These are phyloP conservation scores for Cristatella mucedo DNA, from an alignment of 2,888 invertebrate genomes.

Conservation along the genomic window DNA sequence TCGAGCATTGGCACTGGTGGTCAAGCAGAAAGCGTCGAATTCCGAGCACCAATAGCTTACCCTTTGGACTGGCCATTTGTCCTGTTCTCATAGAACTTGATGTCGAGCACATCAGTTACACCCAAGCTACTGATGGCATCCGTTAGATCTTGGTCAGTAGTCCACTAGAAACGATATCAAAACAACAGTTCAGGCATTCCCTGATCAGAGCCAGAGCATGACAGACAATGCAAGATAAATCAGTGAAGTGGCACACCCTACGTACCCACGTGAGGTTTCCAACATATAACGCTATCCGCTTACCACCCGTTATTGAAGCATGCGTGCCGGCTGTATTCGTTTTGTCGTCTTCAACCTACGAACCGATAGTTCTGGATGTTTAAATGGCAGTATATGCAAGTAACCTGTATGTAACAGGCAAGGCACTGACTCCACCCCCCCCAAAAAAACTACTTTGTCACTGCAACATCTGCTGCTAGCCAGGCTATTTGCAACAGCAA, in stretches of 20 bases:
- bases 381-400: too few relatives aligned
- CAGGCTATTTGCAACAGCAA: too few relatives aligned
- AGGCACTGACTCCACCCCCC: too few relatives aligned
- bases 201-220: too few relatives aligned
- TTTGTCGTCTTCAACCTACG: not conserved
- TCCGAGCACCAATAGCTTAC: too few relatives aligned
- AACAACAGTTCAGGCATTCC: not conserved
- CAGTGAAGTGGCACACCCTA: conserved; percentile 7
- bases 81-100: conserved; percentile 97
- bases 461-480: too few relatives aligned
- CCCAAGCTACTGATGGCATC: conserved; percentile 69
- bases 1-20: too few relatives aligned
- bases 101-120: conserved; percentile 82
- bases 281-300: conserved; percentile 63
- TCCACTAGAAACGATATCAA: conserved; percentile 58
- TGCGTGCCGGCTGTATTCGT: conserved; percentile 13
- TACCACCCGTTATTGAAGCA: conserved; percentile 20
- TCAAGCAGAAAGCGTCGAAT: too few relatives aligned
- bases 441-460: too few relatives aligned
- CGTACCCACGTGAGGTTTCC: conserved; percentile 96
- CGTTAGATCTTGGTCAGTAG: conserved; percentile 85
- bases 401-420: too few relatives aligned
- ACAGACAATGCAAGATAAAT: conserved; percentile 6
- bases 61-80: conserved; percentile 97
- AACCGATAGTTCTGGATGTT: not conserved